Evolutionary conservation across 2,797 vertebrate species (phyloP).

Genomic region (Meda fulgida): DNA sequence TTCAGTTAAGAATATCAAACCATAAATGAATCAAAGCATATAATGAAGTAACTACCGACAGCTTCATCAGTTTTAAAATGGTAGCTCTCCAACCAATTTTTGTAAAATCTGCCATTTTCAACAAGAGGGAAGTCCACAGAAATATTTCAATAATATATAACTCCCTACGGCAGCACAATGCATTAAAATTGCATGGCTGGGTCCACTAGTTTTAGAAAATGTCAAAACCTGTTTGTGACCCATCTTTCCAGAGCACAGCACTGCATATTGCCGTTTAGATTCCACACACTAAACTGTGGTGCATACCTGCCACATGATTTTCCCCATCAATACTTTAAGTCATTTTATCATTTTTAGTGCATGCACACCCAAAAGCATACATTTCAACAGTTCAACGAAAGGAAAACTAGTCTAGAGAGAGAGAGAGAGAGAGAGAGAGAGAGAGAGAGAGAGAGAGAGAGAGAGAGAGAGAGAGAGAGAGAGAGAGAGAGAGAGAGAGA

Average conservation of each 20-base stretch:
- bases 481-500: neutral
- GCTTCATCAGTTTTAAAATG: conserved; percentile 54
- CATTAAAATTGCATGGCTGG: conserved; percentile 74
- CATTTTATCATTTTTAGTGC: neutral
- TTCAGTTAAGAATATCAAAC: conserved; percentile 1
- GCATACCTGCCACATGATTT: conserved; percentile 11
- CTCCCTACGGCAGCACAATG: conserved; percentile 69
- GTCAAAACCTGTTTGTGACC: conserved; percentile 69
- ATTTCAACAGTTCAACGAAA: neutral
- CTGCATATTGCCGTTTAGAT: conserved; percentile 2
- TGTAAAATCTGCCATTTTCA: conserved; percentile 54
- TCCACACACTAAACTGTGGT: neutral
- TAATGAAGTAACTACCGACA: conserved; percentile 49
- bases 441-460: too few relatives aligned
- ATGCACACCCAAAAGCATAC: neutral
- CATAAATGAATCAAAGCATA: conserved; percentile 1
- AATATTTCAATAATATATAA: conserved; percentile 76
- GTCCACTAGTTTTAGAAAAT: conserved; percentile 64
- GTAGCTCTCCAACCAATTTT: conserved; percentile 56
- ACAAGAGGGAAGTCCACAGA: conserved; percentile 56
- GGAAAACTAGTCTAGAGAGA: neutral
- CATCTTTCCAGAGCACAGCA: conserved; percentile 34
- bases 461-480: neutral
- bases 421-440: too few relatives aligned
- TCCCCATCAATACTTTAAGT: neutral